Evolutionary conservation across 1,140 invertebrate genomes (phyloP), one percentile per base, ranked within the genome.

Genomic region (Argopecten irradians): DNA sequence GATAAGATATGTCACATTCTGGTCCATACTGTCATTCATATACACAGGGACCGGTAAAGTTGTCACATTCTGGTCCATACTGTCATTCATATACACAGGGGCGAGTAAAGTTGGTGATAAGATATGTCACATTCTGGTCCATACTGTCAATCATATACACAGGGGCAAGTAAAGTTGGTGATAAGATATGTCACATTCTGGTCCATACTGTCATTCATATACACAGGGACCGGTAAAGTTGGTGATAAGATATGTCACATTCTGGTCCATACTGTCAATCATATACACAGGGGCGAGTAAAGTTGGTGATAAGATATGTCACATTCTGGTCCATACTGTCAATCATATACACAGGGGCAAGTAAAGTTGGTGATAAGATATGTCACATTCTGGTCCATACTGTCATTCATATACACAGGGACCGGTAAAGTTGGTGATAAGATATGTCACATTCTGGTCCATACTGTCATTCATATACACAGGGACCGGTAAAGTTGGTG

Each of bases 271-370:
- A n/a, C n/a, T n/a, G n/a, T n/a, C n/a, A n/a, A n/a, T n/a, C n/a
- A n/a, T n/a, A n/a, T n/a, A 95, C 85, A 94, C 93, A 13, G 92
- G 90, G 39, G 93, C 93, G 34, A 94, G 92, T 90, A 94, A 94
- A 90, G 93, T 93, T 87, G 83, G 89, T 86, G 34, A 33, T 34
- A 71, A 82, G 19, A 36, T 35, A 39, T 43, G 86, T 35, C 34
- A 35, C 19, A 8, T 1, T 28, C 3, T 3, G 39, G 14, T 33
- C 7, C 28, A 43, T n/a, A n/a, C n/a, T n/a, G n/a, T n/a, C n/a
- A n/a, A n/a, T n/a, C n/a, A n/a, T n/a, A n/a, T n/a, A 95, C 85
- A 94, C 93, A 13, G 92, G 90, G 39, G 93, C 93, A 34, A 94
- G 92, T 90, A 94, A 94, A 90, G 93, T 93, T 87, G 83, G 89